Base-by-base conservation (phyloP, 2,888 invertebrate species). In the Cinara cedri region DNA sequence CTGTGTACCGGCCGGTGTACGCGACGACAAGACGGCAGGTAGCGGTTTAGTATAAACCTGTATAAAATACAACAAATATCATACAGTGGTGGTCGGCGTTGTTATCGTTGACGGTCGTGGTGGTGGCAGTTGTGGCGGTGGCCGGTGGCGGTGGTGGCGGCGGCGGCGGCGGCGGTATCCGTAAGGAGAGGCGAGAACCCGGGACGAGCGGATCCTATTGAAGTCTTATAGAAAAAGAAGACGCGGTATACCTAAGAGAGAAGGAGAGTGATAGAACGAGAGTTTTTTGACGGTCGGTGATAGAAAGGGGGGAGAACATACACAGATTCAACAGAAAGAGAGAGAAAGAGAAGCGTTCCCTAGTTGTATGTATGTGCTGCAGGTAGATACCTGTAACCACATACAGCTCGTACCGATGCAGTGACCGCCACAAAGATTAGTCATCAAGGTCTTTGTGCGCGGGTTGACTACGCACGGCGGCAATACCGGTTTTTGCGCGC, bases 381-480 rank as follows among this genome's bases (percentile, higher is more conserved):
- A 34, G 34, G 34, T 34, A 34, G 54, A 6, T 70, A 49, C 34
- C 24, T 54, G n/a, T 34, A 34, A 6, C 3, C 6, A 34, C 6
- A 34, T 34, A 34, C 34, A 34, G 34, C 34, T 4, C 34, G 34
- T 34, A 34, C 34, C 34, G 26, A 13, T n/a, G 51, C 65, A 65
- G 75, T 68, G 76, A 76, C 76, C 76, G 68, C 34, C 34, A 21
- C 19, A 24, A 24, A 76, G 76, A 76, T 76, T 76, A 76, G 76
- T 76, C 76, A 76, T 76, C 76, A 68, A 66, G 76, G 76, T 76
- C 57, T 68, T 57, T 76, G 66, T 66, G 76, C 49, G 49, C 75
- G 65, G 65, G 44, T 66, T 49, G 72, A 60, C 65, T 21, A 16
- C 62, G 26, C 49, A 11, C 72, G 26, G 10, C 62, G 26, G 21